Percentiles rank a stretch among this genome's conserved stretches.
These are phyloP conservation scores for Nezara viridula DNA, from an alignment of 2,888 invertebrate species.

Conservation along the genomic window DNA sequence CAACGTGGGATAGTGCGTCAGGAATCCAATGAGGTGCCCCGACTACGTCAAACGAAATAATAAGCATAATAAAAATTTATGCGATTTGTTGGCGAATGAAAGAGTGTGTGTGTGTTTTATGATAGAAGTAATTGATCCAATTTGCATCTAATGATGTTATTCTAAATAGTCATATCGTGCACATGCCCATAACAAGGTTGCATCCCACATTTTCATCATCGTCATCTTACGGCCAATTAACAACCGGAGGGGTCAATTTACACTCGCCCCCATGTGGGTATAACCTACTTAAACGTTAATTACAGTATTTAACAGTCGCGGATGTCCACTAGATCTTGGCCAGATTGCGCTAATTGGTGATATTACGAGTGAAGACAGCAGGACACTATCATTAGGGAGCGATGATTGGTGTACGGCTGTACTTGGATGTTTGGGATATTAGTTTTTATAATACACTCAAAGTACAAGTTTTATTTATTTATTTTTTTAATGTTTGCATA, in stretches of 20 bases:
- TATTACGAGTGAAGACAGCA: conserved; percentile 13
- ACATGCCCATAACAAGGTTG: neutral
- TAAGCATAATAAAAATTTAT: no score
- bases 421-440: neutral
- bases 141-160: neutral
- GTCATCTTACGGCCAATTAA: conserved; percentile 32
- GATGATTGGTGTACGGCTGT: neutral
- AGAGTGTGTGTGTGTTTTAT: neutral
- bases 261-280: conserved; percentile 8
- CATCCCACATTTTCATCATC: conserved; percentile 23
- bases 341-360: neutral
- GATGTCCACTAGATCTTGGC: conserved; percentile 7
- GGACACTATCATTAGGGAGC: neutral
- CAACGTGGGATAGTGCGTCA: no score
- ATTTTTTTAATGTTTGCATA: no score
- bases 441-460: neutral
- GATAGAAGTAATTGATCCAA: neutral
- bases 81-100: neutral
- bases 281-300: conserved; percentile 4
- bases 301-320: conserved; percentile 10
- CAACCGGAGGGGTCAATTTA: neutral
- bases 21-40: no score
- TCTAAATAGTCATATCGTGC: neutral
- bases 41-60: no score
- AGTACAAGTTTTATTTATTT: no score